These are phyloP conservation scores for Natrix natrix DNA, from an alignment of 2,797 vertebrate genomes.

Conservation along the genomic window DNA sequence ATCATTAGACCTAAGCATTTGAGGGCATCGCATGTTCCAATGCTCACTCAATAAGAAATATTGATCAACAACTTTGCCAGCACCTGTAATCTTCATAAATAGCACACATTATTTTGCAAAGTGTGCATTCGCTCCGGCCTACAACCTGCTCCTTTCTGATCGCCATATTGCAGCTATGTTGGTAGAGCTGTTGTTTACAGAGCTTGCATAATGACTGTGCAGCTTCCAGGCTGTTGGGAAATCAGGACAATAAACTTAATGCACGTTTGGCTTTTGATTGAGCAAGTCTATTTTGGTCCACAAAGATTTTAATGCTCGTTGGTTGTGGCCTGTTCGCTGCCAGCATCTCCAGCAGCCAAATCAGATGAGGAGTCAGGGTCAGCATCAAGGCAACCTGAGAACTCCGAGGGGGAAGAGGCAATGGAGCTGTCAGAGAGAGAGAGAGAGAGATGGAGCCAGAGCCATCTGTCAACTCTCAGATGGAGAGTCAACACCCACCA, in stretches of 20 bases:
- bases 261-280: neutral
- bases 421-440: too few relatives aligned
- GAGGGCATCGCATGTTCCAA: constrained; percentile 16
- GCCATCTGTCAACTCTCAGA: too few relatives aligned
- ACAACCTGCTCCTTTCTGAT: neutral
- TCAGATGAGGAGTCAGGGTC: too few relatives aligned
- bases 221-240: neutral
- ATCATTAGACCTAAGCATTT: constrained; percentile 34
- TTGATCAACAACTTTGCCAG: constrained; percentile 23
- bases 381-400: too few relatives aligned
- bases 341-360: too few relatives aligned
- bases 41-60: constrained; percentile 31
- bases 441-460: too few relatives aligned
- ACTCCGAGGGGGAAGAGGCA: too few relatives aligned
- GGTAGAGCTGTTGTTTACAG: neutral
- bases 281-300: neutral
- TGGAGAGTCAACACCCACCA: too few relatives aligned
- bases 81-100: constrained; percentile 26
- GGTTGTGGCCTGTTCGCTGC: too few relatives aligned
- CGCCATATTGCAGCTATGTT: neutral
- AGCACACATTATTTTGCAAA: neutral
- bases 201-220: neutral
- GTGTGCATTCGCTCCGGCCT: neutral
- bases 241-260: neutral
- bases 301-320: neutral